Base-by-base conservation (phyloP, 30 jellyfish, hydroid and myxozoan species). In the Aurelia sp. region DNA sequence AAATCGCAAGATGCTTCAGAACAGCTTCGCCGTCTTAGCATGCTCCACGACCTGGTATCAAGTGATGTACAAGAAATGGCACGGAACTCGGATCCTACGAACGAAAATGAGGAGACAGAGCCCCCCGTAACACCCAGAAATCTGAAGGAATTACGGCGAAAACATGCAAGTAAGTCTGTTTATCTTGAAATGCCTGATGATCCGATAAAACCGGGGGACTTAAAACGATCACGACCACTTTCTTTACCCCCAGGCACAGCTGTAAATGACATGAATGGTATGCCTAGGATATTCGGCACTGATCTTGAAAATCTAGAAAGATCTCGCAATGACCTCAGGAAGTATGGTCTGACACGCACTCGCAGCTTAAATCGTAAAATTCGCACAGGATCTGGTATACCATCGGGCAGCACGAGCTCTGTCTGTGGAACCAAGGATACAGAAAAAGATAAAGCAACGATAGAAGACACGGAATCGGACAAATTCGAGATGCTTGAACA, bases 401-500 rank as follows among this genome's bases (percentile, higher is more conserved):
- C 73, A 6, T 48, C 87, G 22, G 93, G 81, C 6, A 84, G 93
- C 58, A 40, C 81, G 8, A 64, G 72, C 8, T 84, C 95, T 19
- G 89, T 86, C 6, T 71, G 27, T 33, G 89, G 65, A 69, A 60
- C 64, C 74, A 71, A 27, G 13, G 87, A 78, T 21, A 21, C 71
- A 40, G 96, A 76, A 11, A 80, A 88, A 47, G 83, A 87, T 11
- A 31, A 64, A 13, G 81, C 64, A n/a, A 12, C 90, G 35, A 4
- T 0, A 23, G 44, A 13, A 7, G 84, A 76, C 12, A 60, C 74
- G 48, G 88, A 73, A 71, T n/a, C 86, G 30, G 92, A 79, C 33
- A 81, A 74, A 63, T 70, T 82, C 76, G 97, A 82, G 40, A 62
- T 69, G 72, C 97, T 92, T 20, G 98, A 89, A 44, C 85, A 81